A percentile compares a stretch with the other conserved stretches of the same genome.
phyloP scores from a whole-genome alignment of 2,113 vertebrate genomes.

The Mastomys natalensis region DNA sequence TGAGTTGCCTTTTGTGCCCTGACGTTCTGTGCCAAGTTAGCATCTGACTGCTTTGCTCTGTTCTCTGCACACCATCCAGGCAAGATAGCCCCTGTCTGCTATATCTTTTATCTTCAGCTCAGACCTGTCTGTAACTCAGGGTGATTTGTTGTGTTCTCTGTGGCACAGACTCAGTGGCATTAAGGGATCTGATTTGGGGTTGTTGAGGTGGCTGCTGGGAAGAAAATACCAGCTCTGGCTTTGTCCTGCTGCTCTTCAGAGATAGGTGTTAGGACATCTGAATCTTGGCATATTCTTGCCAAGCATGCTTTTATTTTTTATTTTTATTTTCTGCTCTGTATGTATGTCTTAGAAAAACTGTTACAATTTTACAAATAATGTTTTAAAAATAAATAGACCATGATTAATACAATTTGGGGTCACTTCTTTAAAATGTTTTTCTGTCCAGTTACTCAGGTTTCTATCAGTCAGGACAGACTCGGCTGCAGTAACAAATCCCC shows the following conservation, averaged over 20 bases:
- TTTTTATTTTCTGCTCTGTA: background rate
- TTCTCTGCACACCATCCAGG: background rate
- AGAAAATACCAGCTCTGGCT: background rate
- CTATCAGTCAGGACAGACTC: background rate
- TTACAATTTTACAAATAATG: slow-evolving; percentile 26
- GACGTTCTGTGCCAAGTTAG: background rate
- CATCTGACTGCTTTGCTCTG: background rate
- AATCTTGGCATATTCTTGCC: background rate
- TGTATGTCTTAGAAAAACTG: background rate
- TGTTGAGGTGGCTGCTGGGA: background rate
- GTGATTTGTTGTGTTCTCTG: background rate
- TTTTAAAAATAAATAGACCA: background rate
- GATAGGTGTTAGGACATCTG: background rate
- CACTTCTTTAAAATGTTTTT: background rate
- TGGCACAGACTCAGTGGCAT: background rate
- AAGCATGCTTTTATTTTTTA: background rate
- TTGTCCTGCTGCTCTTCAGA: background rate
- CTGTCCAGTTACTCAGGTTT: background rate
- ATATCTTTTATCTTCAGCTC: background rate
- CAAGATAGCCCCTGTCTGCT: background rate
- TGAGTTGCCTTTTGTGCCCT: background rate
- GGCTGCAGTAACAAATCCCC: background rate
- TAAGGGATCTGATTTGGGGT: background rate
- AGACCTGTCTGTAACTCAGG: background rate
- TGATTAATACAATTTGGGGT: background rate